Percentiles rank a stretch among this genome's conserved stretches.
Conservation (phyloP, 2,797 vertebrate species). For the Sitta carolinensis region DNA sequence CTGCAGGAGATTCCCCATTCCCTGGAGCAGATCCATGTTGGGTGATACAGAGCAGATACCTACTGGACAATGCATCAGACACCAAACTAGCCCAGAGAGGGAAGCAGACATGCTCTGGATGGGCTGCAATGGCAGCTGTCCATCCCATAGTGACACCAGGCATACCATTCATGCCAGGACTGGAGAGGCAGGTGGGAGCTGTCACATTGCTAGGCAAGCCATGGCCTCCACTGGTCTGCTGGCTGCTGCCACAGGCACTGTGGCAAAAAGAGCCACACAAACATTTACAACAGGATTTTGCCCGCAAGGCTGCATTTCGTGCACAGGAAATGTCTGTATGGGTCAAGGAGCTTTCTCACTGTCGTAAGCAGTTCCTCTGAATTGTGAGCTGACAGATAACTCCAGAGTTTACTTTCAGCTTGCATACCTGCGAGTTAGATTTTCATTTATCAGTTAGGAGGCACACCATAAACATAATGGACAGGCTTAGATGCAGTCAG, state of each 20-base stretch:
- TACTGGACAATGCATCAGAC: not conserved
- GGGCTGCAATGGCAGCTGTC: not conserved
- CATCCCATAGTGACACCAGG: not conserved
- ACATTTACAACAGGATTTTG: not conserved
- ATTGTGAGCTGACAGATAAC: not conserved
- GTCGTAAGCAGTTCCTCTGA: not conserved
- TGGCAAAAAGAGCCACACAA: not conserved
- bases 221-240: fast-evolving
- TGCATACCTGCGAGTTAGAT: not conserved
- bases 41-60: not conserved
- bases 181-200: fast-evolving
- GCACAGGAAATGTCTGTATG: not conserved
- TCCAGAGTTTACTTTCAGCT: not conserved
- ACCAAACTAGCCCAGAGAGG: not conserved
- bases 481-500: not conserved
- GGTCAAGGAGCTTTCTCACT: not conserved
- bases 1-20: not conserved
- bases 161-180: not conserved
- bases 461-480: not conserved
- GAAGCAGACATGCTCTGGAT: not conserved
- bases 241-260: not conserved
- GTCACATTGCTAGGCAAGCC: not conserved
- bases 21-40: not conserved
- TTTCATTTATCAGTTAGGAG: not conserved
- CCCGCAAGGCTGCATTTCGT: not conserved